These are phyloP conservation scores for Fulica atra DNA, from an alignment of 2,113 vertebrate species.

Conservation along the genomic window DNA sequence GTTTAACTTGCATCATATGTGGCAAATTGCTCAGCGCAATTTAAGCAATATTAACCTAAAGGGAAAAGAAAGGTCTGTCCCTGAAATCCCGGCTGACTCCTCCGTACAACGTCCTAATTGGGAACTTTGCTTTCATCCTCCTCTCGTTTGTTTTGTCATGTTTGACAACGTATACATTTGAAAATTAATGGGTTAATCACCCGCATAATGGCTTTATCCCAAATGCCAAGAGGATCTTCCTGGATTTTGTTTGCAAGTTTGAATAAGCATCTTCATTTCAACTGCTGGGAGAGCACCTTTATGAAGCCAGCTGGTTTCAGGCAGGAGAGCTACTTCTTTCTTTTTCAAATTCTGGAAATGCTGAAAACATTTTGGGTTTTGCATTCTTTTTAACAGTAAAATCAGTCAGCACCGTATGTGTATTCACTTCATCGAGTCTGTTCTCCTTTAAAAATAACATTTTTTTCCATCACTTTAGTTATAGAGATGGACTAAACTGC, in stretches of 20 bases:
- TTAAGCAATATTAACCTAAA: background rate
- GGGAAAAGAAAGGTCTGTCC: slow-evolving; percentile 37
- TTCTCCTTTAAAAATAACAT: background rate
- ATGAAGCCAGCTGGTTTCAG: background rate
- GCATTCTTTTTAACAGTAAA: background rate
- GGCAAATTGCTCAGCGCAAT: background rate
- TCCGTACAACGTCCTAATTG: background rate
- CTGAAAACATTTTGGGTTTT: background rate
- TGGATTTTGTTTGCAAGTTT: background rate
- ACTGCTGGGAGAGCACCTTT: background rate
- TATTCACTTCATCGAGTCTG: background rate
- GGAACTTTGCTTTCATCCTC: slow-evolving; percentile 25
- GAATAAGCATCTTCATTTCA: slow-evolving; percentile 15
- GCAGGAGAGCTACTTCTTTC: background rate
- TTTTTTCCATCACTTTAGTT: background rate
- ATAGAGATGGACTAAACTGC: background rate
- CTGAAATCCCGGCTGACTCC: slow-evolving; percentile 1
- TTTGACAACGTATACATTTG: background rate
- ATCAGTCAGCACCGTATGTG: background rate
- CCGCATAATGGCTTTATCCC: slow-evolving; percentile 7
- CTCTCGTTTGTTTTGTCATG: background rate
- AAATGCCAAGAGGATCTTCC: background rate
- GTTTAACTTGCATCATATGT: slow-evolving; percentile 14
- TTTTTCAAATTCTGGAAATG: background rate
- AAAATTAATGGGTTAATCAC: slow-evolving; percentile 56